Base-by-base conservation (phyloP, 2,888 invertebrate genomes). In the Osmoderma eremita region DNA sequence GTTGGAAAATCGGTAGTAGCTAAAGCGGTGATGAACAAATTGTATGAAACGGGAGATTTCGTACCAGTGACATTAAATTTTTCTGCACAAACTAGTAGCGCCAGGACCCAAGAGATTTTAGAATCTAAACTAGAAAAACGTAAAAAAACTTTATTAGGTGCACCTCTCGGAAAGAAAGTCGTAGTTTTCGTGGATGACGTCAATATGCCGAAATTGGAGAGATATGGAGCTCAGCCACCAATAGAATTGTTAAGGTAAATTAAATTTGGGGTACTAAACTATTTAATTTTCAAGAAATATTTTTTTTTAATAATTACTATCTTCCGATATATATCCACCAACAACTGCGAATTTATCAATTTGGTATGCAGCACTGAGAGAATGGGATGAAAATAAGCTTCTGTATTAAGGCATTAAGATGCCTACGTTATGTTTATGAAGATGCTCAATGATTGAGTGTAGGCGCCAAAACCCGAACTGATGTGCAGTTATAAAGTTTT, bases 1-100 rank as follows among this genome's bases (percentile, higher is more conserved):
- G 94, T 95, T 39, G 96, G 95, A 13, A 96, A 96, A 85, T 93
- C 95, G 0, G 91, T 93, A 2, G 88, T 95, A 64, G 94, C 93
- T 0, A 88, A 92, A 75, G 88, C 89, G 56, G 88, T 90, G 0
- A 82, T 96, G 49, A 88, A 88, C 63, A 86, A 84, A 49, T 86
- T 95, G 75, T 81, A 87, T 4, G 76, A 81, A 0, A 84, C 86
- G 0, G 88, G 87, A 0, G 80, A 83, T 48, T 92, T 89, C 77
- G 87, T 94, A 20, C 91, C 95, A 0, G 87, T 92, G 0, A 89
- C 91, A 70, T 84, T 97, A 67, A 95, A 94, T 78, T 96, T 96
- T 82, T 95, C 95, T 0, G 95, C 96, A 0, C 95, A 96, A 84
- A 96, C 96, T 0, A 92, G 91, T 79, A 95, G 94, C 75, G 82